Conservation (phyloP, 1,140 invertebrate species). For the Lordiphosa collinella region DNA sequence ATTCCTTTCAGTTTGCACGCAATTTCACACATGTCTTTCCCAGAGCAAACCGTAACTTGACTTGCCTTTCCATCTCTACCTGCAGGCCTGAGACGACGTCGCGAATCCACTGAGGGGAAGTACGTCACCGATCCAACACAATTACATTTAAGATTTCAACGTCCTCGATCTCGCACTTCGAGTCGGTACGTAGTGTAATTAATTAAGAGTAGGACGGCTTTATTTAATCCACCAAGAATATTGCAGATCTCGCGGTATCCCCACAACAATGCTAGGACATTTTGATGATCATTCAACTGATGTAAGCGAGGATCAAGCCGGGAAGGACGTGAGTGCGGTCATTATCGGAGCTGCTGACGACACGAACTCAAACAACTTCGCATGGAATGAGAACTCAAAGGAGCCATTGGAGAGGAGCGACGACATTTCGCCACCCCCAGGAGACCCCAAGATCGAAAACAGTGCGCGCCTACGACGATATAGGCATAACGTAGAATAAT, state of each 20-base stretch:
- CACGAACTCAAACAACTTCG: conserved; percentile 11
- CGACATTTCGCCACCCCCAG: conserved; percentile 74
- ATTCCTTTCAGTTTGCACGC: too few species aligned
- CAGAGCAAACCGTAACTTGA: not conserved
- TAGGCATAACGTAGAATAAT: conserved; percentile 77
- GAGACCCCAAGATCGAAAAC: conserved; percentile 75
- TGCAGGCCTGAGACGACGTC: conserved; percentile 83
- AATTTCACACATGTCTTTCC: too few species aligned
- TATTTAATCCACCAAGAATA: not conserved
- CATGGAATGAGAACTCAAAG: conserved; percentile 27
- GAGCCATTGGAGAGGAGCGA: conserved; percentile 37
- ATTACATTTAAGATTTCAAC: conserved; percentile 86
- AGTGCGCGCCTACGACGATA: conserved; percentile 75
- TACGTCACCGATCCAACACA: conserved; percentile 88
- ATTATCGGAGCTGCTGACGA: conserved; percentile 11
- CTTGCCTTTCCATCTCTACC: not conserved
- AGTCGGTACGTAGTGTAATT: conserved; percentile 46
- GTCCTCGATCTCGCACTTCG: conserved; percentile 81
- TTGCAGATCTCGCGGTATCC: conserved; percentile 51
- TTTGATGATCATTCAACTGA: conserved; percentile 63
- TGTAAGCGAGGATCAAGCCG: conserved; percentile 42
- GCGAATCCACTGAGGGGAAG: conserved; percentile 84
- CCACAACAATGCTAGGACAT: conserved; percentile 45
- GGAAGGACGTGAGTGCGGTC: not conserved
- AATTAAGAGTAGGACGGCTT: not conserved